Conservation (phyloP, 1,140 invertebrate genomes). For the Heliothis subflexa region DNA sequence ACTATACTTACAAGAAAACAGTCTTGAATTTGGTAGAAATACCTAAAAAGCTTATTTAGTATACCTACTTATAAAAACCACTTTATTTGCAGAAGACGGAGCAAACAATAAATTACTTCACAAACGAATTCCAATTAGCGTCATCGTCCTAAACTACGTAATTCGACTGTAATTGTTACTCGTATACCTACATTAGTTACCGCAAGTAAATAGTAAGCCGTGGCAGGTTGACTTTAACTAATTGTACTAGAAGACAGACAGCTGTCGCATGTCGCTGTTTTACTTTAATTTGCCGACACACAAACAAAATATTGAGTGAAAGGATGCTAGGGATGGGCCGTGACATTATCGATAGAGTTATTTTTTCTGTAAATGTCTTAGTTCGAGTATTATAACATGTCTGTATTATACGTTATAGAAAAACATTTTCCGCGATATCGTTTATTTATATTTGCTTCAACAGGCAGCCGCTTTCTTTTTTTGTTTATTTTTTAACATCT, state of each 20-base stretch:
- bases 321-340: neutral
- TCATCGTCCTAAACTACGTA: constrained; percentile 12
- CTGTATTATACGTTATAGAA: no score
- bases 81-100: neutral
- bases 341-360: neutral
- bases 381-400: no score
- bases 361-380: neutral
- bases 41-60: neutral
- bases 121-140: neutral
- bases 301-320: constrained; percentile 1
- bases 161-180: neutral
- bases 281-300: constrained; percentile 17
- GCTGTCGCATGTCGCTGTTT: constrained; percentile 11
- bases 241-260: constrained; percentile 11
- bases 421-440: no score
- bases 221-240: constrained; percentile 11
- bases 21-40: neutral
- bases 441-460: no score
- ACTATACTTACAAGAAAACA: no score
- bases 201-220: constrained; percentile 7
- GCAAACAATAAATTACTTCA: constrained; percentile 11
- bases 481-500: no score
- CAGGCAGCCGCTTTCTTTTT: no score
- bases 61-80: neutral
- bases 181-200: constrained; percentile 1